A percentile compares a stretch with the other conserved stretches of the same genome.
Conservation (phyloP, 2,797 vertebrate species). For the Gastrophryne carolinensis region DNA sequence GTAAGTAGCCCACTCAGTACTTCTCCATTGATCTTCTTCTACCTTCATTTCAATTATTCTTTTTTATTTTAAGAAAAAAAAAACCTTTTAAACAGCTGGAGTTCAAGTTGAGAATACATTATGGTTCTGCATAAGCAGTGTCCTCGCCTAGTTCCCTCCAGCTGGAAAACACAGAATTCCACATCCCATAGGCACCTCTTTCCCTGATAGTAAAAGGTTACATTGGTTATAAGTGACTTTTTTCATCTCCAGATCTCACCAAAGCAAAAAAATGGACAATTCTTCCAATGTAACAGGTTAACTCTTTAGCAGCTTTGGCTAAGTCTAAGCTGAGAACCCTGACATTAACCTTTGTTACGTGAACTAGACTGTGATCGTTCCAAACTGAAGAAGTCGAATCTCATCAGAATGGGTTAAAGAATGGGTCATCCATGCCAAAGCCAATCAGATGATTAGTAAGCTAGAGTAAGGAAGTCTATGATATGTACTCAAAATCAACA, state of each 20-base stretch:
- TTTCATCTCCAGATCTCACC: background rate
- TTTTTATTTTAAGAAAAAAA: constrained; percentile 18
- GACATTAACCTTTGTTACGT: too few relatives aligned
- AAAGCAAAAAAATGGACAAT: too few relatives aligned
- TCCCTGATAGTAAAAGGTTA: constrained; percentile 5
- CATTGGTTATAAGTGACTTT: constrained; percentile 3
- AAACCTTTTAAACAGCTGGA: constrained; percentile 29
- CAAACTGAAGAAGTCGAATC: too few relatives aligned
- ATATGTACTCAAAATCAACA: too few relatives aligned
- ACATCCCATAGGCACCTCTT: background rate
- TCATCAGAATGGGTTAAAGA: too few relatives aligned
- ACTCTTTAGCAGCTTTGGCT: too few relatives aligned
- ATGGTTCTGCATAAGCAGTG: constrained; percentile 5
- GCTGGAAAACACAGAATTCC: constrained; percentile 2
- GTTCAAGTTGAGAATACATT: constrained; percentile 27
- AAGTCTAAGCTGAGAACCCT: too few relatives aligned
- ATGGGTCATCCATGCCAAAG: too few relatives aligned
- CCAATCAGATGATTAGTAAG: too few relatives aligned
- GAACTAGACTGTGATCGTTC: too few relatives aligned
- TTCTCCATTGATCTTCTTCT: constrained; percentile 18
- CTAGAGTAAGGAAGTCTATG: too few relatives aligned
- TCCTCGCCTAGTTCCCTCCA: background rate
- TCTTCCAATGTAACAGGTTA: too few relatives aligned
- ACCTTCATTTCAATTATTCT: background rate
- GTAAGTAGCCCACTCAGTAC: background rate